Evolutionary conservation across 2,113 vertebrate genomes (phyloP), one percentile per base, ranked within the genome.

Genomic region (Climacteris rufus): DNA sequence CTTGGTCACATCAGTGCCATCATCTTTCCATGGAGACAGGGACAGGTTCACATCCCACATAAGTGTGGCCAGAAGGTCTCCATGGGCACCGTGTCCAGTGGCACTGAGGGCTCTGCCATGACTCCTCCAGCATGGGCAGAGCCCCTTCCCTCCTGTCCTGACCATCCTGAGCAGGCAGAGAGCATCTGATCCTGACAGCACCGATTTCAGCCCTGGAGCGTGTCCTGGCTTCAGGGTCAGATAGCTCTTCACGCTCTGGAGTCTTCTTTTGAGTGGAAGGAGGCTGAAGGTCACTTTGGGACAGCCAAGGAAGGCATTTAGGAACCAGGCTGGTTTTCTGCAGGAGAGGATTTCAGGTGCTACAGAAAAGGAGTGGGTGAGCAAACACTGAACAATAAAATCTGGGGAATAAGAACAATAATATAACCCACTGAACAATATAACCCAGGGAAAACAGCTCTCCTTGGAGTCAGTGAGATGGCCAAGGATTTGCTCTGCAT

Each of bases 401-500:
- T 16, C 54, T 13, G 42, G 42, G 42, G 42, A 42, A 42, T 13
- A 42, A 15, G 13, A 42, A 42, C 15, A 42, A 42, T 42, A 42
- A 42, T 42, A 13, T 42, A 42, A 42, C 42, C 42, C 42, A 42
- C 42, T 42, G 42, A 13, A 13, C 15, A 31, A n/a, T 7, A 9
- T 10, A 66, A 37, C 8, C 18, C 25, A 11, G 77, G 27, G 47
- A 74, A 47, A 33, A 0, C 4, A 6, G 19, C 13, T 78, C 23
- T 82, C 18, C 52, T 25, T 2, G 0, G 50, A 28, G 25, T 2
- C 2, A 0, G 9, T 18, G 86, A 79, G 28, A 10, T 6, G 4
- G 28, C 13, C 0, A 0, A 15, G n/a, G 65, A 22, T 82, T 83
- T 83, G 17, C 24, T 53, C 37, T 59, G 22, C 4, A 0, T 7